Base-by-base conservation (phyloP, 2,797 vertebrate species). In the Eulemur mongoz region DNA sequence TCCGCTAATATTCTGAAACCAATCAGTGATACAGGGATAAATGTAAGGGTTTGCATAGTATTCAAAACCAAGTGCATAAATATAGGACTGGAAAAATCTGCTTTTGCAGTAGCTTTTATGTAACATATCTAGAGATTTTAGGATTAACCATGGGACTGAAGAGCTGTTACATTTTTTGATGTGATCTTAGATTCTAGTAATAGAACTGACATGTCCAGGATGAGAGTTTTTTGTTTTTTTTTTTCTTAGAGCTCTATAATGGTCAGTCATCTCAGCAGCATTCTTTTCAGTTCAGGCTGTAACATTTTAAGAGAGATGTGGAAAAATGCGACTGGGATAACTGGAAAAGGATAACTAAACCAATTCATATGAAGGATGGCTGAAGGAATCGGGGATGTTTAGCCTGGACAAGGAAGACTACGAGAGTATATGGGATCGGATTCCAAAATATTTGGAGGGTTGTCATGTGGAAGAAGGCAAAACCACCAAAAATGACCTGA, bases 361-460 rank as follows among this genome's bases (percentile, higher is more conserved):
- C 78, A 65, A 79, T 69, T 83, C 63, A 35, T 38, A 91, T 90
- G 88, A 95, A 95, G 82, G 84, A 83, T 87, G 88, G 54, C 52
- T 83, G 83, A 82, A 83, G 73, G 54, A 87, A 80, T 0, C 7
- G 27, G 61, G 81, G 92, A 88, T 69, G 61, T 73, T 93, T 65
- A 91, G 76, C 52, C 63, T 81, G 91, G 91, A 89, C 48, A 80
- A 80, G 48, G 78, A 76, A 88, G 63, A 94, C 35, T 88, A 61
- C 45, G 35, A 48, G 80, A 79, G 57, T 83, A 76, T 4, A 43
- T 12, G 35, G 63, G 52, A 83, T 91, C 83, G 25, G 73, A 83
- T 96, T 95, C 69, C 94, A 93, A 81, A 93, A 61, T 94, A 95
- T 89, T 76, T 96, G 70, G 85, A 95, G 75, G 79, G 25, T 89